phyloP scores from a whole-genome alignment of 92 coral and sea anemone genomes.

The Bergia puertoricense region DNA sequence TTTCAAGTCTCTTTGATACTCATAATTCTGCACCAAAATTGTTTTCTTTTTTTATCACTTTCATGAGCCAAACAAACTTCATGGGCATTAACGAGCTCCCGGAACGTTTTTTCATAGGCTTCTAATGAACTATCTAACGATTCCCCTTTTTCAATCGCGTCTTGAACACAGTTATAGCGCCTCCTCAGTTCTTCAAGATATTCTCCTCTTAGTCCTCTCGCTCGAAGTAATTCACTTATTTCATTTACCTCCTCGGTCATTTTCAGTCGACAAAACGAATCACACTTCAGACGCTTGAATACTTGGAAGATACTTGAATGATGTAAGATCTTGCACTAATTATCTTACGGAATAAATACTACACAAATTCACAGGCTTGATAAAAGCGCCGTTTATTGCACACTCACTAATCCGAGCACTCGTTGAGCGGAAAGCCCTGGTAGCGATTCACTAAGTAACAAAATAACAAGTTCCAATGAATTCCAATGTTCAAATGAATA shows the following conservation, averaged over 20 bases:
- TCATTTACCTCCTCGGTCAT: not conserved
- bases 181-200: not conserved
- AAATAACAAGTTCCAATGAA: not conserved
- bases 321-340: not conserved
- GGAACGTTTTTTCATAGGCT: not conserved
- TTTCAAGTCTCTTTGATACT: not conserved
- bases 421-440: not conserved
- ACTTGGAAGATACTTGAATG: not conserved
- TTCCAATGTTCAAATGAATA: not conserved
- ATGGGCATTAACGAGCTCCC: not conserved
- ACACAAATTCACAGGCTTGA: not conserved
- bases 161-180: not conserved
- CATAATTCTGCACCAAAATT: constrained; percentile 7
- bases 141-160: too few species aligned
- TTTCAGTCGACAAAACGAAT: not conserved
- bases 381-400: not conserved
- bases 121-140: too few species aligned
- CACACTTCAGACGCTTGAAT: not conserved
- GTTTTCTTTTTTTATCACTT: constrained; percentile 8
- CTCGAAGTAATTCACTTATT: not conserved
- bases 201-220: not conserved
- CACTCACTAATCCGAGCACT: not conserved
- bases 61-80: not conserved
- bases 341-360: not conserved
- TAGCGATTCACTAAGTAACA: not conserved